Evolutionary conservation across 2,797 vertebrate genomes (phyloP).

Genomic region (Lindbergichthys nudifrons): DNA sequence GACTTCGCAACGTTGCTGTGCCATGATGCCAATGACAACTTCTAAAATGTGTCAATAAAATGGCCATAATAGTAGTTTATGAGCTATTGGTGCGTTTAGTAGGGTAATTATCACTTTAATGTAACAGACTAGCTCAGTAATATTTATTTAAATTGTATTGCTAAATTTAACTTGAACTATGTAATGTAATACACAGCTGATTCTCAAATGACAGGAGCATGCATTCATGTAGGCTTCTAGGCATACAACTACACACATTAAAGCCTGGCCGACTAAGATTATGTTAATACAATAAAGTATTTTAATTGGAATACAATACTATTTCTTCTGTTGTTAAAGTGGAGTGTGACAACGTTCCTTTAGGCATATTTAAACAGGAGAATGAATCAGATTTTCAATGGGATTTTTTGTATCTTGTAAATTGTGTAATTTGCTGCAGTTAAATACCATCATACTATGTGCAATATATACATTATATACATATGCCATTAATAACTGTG

Average conservation of each 20-base stretch:
- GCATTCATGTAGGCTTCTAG: constrained; percentile 30
- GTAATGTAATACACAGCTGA: constrained; percentile 78
- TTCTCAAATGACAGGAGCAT: constrained; percentile 71
- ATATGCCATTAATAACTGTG: no score
- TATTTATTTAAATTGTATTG: constrained; percentile 69
- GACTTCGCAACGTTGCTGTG: constrained; percentile 39
- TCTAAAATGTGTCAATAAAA: constrained; percentile 9
- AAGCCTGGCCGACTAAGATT: background rate
- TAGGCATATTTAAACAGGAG: background rate
- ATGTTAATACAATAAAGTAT: background rate
- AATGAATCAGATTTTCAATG: no score
- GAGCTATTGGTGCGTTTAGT: constrained; percentile 1
- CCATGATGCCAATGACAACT: background rate
- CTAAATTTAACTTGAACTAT: constrained; percentile 83
- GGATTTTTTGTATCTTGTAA: no score
- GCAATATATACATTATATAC: no score
- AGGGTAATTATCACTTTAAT: background rate
- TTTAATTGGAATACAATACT: background rate
- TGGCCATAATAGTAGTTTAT: background rate
- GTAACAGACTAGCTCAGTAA: constrained; percentile 38
- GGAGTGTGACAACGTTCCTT: rapidly evolving
- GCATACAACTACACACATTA: constrained; percentile 38
- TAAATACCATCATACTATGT: no score
- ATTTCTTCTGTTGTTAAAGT: background rate
- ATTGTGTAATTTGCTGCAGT: no score